phyloP scores from a whole-genome alignment of 2,888 invertebrate genomes.

The Epinotia bilunana region DNA sequence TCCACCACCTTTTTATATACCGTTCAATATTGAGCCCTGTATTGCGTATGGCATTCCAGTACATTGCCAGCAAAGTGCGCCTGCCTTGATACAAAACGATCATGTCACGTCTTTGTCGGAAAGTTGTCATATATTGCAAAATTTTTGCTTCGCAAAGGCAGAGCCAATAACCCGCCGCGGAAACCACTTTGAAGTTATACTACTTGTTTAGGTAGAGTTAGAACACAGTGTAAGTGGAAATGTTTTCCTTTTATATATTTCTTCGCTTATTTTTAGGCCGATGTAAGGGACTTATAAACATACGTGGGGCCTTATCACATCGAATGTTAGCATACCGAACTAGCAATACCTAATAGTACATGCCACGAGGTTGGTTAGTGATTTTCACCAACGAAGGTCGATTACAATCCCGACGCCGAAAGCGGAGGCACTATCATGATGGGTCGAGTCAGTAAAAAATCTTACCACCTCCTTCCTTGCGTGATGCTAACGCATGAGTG shows the following conservation, averaged over 20 bases:
- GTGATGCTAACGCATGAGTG: too few relatives aligned
- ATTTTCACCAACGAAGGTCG: too few relatives aligned
- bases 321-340: too few relatives aligned
- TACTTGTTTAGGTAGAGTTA: not conserved
- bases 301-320: not conserved
- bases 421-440: too few relatives aligned
- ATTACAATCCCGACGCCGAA: too few relatives aligned
- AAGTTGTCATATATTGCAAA: conserved; percentile 27
- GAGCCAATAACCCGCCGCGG: not conserved
- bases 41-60: not conserved
- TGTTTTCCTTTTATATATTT: conserved; percentile 1
- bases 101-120: conserved; percentile 10
- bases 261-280: not conserved
- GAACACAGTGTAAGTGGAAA: not conserved
- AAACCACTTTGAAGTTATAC: conserved; percentile 13
- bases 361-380: too few relatives aligned
- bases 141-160: conserved; percentile 1
- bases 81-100: not conserved
- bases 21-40: too few relatives aligned
- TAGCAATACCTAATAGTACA: too few relatives aligned
- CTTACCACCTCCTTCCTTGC: too few relatives aligned
- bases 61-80: not conserved
- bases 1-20: too few relatives aligned
- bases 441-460: too few relatives aligned
- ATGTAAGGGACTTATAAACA: not conserved